Percentiles rank a stretch among this genome's conserved stretches.
phyloP scores from a whole-genome alignment of 2,113 vertebrate genomes.

The Sebastes schlegelii region DNA sequence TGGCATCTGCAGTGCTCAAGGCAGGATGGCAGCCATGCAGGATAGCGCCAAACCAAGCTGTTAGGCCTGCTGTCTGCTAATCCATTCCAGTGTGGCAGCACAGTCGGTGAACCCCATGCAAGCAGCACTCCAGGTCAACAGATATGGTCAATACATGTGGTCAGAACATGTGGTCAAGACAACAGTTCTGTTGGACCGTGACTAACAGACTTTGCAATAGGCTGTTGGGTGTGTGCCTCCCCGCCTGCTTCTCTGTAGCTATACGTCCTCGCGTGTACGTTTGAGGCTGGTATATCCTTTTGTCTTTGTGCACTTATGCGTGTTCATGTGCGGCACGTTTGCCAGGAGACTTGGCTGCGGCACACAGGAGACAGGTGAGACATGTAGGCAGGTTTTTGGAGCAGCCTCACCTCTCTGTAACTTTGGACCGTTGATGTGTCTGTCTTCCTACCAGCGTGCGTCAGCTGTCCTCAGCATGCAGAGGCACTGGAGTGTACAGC shows the following conservation, averaged over 20 bases:
- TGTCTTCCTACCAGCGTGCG: constrained; percentile 81
- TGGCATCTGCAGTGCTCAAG: constrained; percentile 84
- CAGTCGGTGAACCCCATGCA: constrained; percentile 67
- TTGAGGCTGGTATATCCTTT: constrained; percentile 43
- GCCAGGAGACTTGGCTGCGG: constrained; percentile 66
- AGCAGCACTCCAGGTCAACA: constrained; percentile 75
- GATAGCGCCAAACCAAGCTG: constrained; percentile 80
- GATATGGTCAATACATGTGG: constrained; percentile 77
- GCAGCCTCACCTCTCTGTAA: constrained; percentile 57
- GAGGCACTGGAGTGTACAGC: constrained; percentile 84
- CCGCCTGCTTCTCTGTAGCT: constrained; percentile 4
- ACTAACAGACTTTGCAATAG: constrained; percentile 59
- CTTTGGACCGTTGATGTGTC: constrained; percentile 77
- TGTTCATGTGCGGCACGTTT: constrained; percentile 18
- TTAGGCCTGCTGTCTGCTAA: constrained; percentile 83
- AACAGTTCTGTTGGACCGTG: constrained; percentile 65
- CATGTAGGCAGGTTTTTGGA: constrained; percentile 74
- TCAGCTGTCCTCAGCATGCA: constrained; percentile 85
- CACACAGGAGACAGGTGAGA: constrained; percentile 75
- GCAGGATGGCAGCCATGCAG: constrained; percentile 81
- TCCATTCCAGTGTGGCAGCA: constrained; percentile 77
- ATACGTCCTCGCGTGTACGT: constrained; percentile 10
- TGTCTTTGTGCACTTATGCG: constrained; percentile 63
- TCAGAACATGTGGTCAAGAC: constrained; percentile 80
- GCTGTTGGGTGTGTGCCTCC: constrained; percentile 9